Conservation (phyloP, 2,797 vertebrate genomes). For the Epinephelus awoara region DNA sequence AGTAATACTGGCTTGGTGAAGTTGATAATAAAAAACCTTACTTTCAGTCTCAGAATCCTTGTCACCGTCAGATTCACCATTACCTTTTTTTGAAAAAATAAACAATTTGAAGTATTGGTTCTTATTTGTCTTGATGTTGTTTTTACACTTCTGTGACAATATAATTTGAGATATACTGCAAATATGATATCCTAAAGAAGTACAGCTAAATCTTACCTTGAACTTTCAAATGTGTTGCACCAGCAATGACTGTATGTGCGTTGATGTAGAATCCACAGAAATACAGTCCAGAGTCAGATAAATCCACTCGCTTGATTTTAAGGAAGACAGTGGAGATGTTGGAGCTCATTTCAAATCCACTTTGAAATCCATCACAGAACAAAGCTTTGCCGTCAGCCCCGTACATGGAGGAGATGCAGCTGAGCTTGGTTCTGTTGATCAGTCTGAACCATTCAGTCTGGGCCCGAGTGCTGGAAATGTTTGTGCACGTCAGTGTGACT, state of each 20-base stretch:
- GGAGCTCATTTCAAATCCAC: conserved; percentile 8
- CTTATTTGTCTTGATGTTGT: too few species aligned
- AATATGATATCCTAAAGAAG: background rate
- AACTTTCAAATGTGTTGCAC: background rate
- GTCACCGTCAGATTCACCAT: accelerated
- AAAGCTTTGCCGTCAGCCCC: accelerated
- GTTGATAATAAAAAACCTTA: background rate
- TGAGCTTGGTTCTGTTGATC: background rate
- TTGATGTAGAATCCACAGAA: conserved; percentile 48
- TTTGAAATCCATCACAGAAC: background rate
- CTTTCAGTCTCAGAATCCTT: accelerated
- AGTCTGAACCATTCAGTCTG: conserved; percentile 49
- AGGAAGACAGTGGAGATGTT: conserved; percentile 43
- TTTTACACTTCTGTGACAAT: too few species aligned
- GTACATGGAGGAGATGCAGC: conserved; percentile 15
- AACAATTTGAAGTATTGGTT: too few species aligned
- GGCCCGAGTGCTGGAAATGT: background rate
- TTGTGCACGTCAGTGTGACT: conserved; percentile 33
- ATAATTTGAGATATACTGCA: background rate
- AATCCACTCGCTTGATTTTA: background rate
- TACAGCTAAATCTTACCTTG: conserved; percentile 26
- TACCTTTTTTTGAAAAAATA: conserved; percentile 1
- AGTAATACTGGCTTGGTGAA: background rate
- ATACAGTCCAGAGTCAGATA: conserved; percentile 60
- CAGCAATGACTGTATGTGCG: accelerated